phyloP scores from a whole-genome alignment of 2,888 invertebrate species.

The Drosophila borborema region DNA sequence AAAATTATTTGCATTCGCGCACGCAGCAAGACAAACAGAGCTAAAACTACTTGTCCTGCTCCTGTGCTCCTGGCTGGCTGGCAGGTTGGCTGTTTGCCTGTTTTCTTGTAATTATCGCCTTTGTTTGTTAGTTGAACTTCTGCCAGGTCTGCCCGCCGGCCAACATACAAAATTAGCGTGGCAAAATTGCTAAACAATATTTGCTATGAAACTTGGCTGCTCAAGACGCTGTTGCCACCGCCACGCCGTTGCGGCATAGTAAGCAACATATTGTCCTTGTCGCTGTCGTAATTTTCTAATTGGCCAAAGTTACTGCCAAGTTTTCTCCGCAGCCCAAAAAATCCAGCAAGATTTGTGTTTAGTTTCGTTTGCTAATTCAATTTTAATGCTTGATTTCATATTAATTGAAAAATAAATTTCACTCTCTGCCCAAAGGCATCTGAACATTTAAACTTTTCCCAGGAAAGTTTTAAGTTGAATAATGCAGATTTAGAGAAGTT shows the following conservation, averaged over 20 bases:
- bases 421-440: background rate
- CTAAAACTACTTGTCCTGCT: slow-evolving; percentile 30
- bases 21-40: slow-evolving; percentile 61
- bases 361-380: slow-evolving; percentile 80
- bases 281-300: slow-evolving; percentile 73
- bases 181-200: slow-evolving; percentile 80
- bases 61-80: background rate
- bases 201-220: slow-evolving; percentile 42
- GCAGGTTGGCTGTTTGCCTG: slow-evolving; percentile 28
- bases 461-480: background rate
- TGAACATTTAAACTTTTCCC: background rate
- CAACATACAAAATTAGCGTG: slow-evolving; percentile 80
- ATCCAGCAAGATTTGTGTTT: slow-evolving; percentile 47
- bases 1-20: slow-evolving; percentile 72
- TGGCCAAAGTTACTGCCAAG: slow-evolving; percentile 73
- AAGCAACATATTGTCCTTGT: slow-evolving; percentile 76
- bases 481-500: background rate
- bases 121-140: slow-evolving; percentile 79
- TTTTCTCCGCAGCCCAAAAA: slow-evolving; percentile 41
- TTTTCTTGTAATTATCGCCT: slow-evolving; percentile 81
- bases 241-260: slow-evolving; percentile 20
- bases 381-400: slow-evolving; percentile 84
- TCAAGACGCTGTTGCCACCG: slow-evolving; percentile 44
- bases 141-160: slow-evolving; percentile 79
- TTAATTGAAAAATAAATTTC: slow-evolving; percentile 81